Base-by-base conservation (phyloP, 2,797 vertebrate species). In the Pyrrhura leucotis region DNA sequence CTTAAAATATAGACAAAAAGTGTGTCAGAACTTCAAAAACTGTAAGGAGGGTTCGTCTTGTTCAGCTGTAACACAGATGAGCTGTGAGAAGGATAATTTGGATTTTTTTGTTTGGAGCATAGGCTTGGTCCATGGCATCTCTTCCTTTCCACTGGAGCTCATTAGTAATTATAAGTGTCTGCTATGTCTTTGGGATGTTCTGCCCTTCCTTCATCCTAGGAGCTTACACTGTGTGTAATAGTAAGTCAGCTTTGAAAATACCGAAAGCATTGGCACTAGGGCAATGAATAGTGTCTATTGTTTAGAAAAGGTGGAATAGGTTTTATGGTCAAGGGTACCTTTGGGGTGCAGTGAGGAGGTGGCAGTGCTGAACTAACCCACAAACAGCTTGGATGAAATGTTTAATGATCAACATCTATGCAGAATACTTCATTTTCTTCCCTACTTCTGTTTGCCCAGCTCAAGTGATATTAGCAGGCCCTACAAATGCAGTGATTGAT, bases 211-310 rank as follows among this genome's bases (percentile, higher is more conserved):
- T 86, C 56, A 13, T n/a, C 50, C 51, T n/a, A 15, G 45, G 23
- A 75, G 26, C 72, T 53, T 35, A 6, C 1, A 3, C 26, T 42
- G 13, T 5, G 1, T 1, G 0, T 12, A 33, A 8, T 21, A 51
- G 21, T 1, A 3, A 31, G 9, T 22, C 62, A 56, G 69, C 56
- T 19, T 51, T 45, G 71, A 48, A 80, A 85, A 54, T 33, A 20
- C 14, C 51, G 31, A 14, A n/a, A 51, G 7, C 11, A 3, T 5
- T 11, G 42, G 47, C 42, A n/a, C 10, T 29, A 19, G 28, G 78
- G 12, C 28, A 29, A 50, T 29, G n/a, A 10, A 17, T 12, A 18
- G n/a, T 14, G n/a, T 9, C 15, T 33, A 12, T 14, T 18, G 37
- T 22, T 48, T 2, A 23, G 72, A 28, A 54, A 37, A 61, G 23